These are phyloP conservation scores for Neoniphon sammara DNA, from an alignment of 2,797 vertebrate species.

Conservation along the genomic window DNA sequence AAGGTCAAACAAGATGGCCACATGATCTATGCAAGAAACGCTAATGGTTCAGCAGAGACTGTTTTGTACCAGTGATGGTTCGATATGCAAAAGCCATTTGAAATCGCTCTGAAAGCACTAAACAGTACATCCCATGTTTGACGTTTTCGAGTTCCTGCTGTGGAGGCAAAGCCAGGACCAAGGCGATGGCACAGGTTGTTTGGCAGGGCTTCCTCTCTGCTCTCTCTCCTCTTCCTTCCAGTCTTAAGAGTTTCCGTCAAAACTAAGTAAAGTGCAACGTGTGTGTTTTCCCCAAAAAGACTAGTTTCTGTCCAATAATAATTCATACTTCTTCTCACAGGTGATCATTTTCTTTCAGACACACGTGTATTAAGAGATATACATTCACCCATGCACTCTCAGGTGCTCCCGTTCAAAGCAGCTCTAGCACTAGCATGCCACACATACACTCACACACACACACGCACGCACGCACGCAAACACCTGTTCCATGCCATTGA, in stretches of 20 bases:
- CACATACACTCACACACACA: constrained; percentile 24
- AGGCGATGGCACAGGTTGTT: constrained; percentile 79
- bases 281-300: constrained; percentile 58
- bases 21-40: constrained; percentile 27
- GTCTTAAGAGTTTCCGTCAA: not conserved
- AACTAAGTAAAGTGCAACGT: constrained; percentile 73
- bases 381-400: constrained; percentile 47
- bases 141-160: constrained; percentile 38
- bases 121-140: constrained; percentile 28
- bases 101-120: constrained; percentile 23
- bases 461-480: constrained; percentile 20
- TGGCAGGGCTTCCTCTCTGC: constrained; percentile 65
- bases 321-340: constrained; percentile 57
- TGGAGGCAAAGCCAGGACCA: constrained; percentile 63
- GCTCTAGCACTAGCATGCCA: constrained; percentile 43
- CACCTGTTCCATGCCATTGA: constrained; percentile 56
- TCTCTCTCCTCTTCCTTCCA: constrained; percentile 8
- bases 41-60: constrained; percentile 35
- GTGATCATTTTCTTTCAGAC: constrained; percentile 17
- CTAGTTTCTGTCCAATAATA: constrained; percentile 47
- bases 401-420: constrained; percentile 21
- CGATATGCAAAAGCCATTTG: constrained; percentile 49
- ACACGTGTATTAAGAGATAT: constrained; percentile 26
- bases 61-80: constrained; percentile 49
- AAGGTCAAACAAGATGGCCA: constrained; percentile 40